Evolutionary conservation across 2,888 invertebrate species (phyloP), one percentile per base, ranked within the genome.

Genomic region (Drosophila kambysellisi): DNA sequence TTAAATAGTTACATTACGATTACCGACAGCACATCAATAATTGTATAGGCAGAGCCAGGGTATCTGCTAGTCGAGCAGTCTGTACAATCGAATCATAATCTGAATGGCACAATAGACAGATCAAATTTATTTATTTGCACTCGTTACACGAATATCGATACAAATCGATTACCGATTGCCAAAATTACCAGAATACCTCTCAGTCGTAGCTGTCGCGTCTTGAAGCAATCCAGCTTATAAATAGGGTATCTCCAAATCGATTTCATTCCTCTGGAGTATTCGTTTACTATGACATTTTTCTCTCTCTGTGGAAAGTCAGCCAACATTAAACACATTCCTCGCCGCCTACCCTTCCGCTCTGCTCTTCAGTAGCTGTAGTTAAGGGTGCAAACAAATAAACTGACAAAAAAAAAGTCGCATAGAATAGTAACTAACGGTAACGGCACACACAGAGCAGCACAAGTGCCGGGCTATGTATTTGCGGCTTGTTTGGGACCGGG

Each of bases 381-480:
- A 69, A 58, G 75, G 77, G 76, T 74, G 82, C 63, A 71, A 80
- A 50, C 50, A 41, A 57, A 32, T 9, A 57, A 39, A 57, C 41
- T 8, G 3, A 15, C 7, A 37, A 32, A n/a, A 56, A 41, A 74
- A 67, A 61, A 61, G 30, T 54, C 53, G 51, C 74, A 81, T 70
- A 54, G 59, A 74, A 50, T 74, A 62, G 76, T 85, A 71, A 70
- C 82, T 82, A 72, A 83, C 59, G 70, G 61, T 48, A 72, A 62
- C 51, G 15, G 54, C 54, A 15, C 20, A 20, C 52, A 33, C 52
- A 56, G 39, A 39, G n/a, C 29, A 56, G 17, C 29, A 17, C 68
- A 84, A 84, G 74, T 83, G 79, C 76, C 60, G 66, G 70, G 67
- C 78, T 62, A 70, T 78, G 66, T 15, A 53, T 70, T 61, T 52